Conservation (phyloP, 2,797 vertebrate species). For the Poeciliopsis turneri region DNA sequence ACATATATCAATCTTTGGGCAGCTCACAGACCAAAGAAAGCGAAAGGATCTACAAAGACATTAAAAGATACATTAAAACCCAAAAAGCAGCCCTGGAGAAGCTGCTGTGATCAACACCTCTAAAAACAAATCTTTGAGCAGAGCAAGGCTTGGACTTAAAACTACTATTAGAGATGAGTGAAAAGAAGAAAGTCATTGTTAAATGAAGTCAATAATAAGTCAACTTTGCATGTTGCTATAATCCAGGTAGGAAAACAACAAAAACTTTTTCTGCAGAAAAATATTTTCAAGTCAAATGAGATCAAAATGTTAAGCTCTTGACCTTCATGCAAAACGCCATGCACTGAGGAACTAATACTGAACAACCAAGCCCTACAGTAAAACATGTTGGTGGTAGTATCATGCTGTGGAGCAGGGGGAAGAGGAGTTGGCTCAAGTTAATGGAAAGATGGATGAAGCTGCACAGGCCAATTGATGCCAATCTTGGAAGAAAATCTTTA, state of each 20-base stretch:
- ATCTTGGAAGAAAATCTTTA: neutral
- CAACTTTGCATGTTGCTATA: neutral
- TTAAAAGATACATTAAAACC: neutral
- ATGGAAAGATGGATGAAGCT: neutral
- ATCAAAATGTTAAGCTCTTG: neutral
- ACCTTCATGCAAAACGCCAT: neutral
- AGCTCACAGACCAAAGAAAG: neutral
- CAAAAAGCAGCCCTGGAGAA: neutral
- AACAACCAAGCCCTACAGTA: neutral
- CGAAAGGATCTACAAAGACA: neutral
- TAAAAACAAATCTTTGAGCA: neutral
- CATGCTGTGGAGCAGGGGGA: neutral
- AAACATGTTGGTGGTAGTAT: neutral
- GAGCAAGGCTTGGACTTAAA: neutral
- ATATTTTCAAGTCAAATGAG: neutral
- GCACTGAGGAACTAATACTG: neutral
- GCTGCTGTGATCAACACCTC: neutral
- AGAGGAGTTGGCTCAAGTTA: neutral
- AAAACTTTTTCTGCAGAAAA: neutral
- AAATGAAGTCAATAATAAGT: neutral
- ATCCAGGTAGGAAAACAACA: neutral
- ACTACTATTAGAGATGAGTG: neutral
- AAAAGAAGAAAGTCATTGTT: neutral
- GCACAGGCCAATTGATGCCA: neutral
- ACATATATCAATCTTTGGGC: neutral